Conservation (phyloP, 2,888 invertebrate genomes). For the Patella ulyssiponensis region DNA sequence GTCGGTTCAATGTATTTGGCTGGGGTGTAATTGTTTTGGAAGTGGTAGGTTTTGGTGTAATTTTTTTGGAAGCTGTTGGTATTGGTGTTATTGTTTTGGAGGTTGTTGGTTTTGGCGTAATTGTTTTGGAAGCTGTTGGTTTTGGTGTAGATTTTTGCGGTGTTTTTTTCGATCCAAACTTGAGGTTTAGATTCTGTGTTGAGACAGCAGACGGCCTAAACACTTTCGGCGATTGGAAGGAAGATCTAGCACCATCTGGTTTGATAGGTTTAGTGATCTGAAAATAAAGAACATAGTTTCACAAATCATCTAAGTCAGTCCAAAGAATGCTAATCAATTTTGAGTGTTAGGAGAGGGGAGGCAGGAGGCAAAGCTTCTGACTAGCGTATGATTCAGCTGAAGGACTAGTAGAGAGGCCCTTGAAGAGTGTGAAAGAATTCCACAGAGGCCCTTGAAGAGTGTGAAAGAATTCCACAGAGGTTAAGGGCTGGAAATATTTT, state of each 20-base stretch:
- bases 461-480: no score
- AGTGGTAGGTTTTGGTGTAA: conserved; percentile 29
- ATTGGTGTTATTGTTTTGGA: background rate
- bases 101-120: conserved; percentile 19
- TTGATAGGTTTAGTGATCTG: conserved; percentile 19
- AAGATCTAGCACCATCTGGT: background rate
- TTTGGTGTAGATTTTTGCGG: conserved; percentile 26
- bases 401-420: no score
- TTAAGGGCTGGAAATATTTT: no score
- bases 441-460: no score
- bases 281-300: conserved; percentile 5
- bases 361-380: no score
- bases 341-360: no score
- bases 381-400: no score
- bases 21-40: conserved; percentile 21
- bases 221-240: conserved; percentile 15
- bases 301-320: no score
- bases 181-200: conserved; percentile 54
- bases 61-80: background rate
- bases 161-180: conserved; percentile 45
- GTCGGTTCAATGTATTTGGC: background rate
- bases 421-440: no score
- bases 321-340: no score
- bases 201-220: conserved; percentile 55
- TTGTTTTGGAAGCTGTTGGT: conserved; percentile 32